A percentile compares a stretch with the other conserved stretches of the same genome.
Evolutionary conservation across 2,797 vertebrate species (phyloP).

Genomic region (Danio choprae): DNA sequence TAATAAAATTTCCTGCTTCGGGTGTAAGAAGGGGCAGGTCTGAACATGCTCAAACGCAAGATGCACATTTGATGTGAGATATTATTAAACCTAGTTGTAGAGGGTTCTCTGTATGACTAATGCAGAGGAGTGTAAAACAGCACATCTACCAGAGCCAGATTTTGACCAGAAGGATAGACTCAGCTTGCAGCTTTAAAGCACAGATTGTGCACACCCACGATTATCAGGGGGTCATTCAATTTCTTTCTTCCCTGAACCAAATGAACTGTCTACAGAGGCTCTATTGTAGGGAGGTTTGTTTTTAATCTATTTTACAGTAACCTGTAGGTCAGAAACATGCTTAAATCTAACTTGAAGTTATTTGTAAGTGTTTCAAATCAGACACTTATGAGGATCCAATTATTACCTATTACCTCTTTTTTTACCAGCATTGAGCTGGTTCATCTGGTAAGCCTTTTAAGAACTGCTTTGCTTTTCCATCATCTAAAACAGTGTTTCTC

Average conservation of each 20-base stretch:
- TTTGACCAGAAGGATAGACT: constrained; percentile 16
- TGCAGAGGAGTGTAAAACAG: constrained; percentile 15
- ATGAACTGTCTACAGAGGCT: constrained; percentile 3
- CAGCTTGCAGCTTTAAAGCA: constrained; percentile 22
- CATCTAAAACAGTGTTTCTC: no score
- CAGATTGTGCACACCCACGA: constrained; percentile 40
- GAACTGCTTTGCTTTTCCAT: no score
- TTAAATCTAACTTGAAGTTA: no score
- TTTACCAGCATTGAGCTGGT: no score
- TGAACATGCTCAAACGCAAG: constrained; percentile 21
- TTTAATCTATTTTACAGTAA: not conserved
- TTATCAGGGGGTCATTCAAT: constrained; percentile 10
- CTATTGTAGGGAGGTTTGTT: not conserved
- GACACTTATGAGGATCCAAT: no score
- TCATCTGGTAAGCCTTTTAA: no score
- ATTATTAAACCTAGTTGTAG: constrained; percentile 9
- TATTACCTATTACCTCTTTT: no score
- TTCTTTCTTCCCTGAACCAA: not conserved
- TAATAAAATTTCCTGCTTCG: not conserved
- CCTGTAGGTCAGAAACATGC: no score
- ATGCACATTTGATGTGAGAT: constrained; percentile 1
- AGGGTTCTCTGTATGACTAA: constrained; percentile 32
- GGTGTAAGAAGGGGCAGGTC: constrained; percentile 34
- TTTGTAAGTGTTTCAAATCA: no score
- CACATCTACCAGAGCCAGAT: not conserved